Evolutionary conservation across 2,888 invertebrate species (phyloP), one percentile per base, ranked within the genome.

Genomic region (Sthenelais limicola): DNA sequence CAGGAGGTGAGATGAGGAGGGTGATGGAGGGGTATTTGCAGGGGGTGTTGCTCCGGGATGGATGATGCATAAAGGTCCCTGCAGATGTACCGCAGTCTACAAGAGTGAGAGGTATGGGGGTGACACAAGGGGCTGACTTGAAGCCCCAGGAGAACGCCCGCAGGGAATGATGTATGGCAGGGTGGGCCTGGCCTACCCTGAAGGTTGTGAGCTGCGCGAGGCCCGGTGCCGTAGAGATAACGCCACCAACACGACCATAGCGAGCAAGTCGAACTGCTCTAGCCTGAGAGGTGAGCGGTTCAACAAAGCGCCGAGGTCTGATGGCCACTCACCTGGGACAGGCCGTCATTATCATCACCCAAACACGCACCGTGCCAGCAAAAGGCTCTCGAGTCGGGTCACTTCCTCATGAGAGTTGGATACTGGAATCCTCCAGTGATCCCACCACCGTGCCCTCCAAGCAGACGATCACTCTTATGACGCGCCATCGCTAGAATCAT

Each of bases 121-220:
- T 2, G 21, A 26, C 35, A 18, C 21, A 56, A n/a, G 24, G 56
- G 12, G 30, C 9, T 28, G 32, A 7, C 7, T 12, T 18, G 12
- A 9, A 7, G 56, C 33, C 33, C 18, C 35, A 32, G 12, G 30
- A 43, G 12, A 43, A 9, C 12, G 56, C 56, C 52, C 52, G 28
- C n/a, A 52, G 56, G 62, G 15, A 24, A 35, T 62, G 62, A 62
- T 62, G 62, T 62, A 62, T 62, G 43, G 62, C 7, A 43, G 38
- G 28, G 30, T 15, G 62, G 5, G 21, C 12, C 3, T 26, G 21
- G 21, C 38, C 24, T 21, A 43, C 62, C 62, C 62, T 62, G 62
- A 43, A 62, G 62, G 62, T 26, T 43, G 12, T 1, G 38, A 7
- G 43, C 21, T 43, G 26, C 62, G 62, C 1, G 38, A 7, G 43